Evolutionary conservation across 2,113 vertebrate genomes (phyloP), one percentile per base, ranked within the genome.

Genomic region (Anolis carolinensis): DNA sequence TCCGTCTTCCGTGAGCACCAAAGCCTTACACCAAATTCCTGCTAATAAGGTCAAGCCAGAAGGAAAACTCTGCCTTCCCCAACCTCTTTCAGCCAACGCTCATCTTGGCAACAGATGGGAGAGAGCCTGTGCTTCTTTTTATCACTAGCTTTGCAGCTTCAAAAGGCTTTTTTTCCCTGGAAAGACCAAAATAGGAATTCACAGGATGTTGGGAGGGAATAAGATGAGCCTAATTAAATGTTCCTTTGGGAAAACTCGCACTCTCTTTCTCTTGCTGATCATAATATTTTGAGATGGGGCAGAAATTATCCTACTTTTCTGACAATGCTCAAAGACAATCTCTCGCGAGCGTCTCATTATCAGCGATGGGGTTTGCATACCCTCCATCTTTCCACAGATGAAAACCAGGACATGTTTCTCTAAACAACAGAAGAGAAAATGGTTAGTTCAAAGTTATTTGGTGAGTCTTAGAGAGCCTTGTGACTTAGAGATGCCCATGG

Each of bases 51-150:
- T 44, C 34, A 44, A 27, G 48, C 67, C 68, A 25, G 6, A 59
- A 36, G 27, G n/a, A 55, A 2, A 59, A 50, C 27, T 27, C 72
- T 59, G 44, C 18, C 82, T 13, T n/a, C 4, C 71, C 36, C 5
- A 27, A 36, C 70, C n/a, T 7, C 1, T 18, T 44, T 50, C 21
- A 10, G 59, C 32, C 70, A 67, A 59, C 50, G 25, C 25, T 52
- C 78, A 86, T 86, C 85, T 86, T 86, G 85, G 70, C 55, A 86
- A 74, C 78, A 81, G 85, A 86, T 86, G 85, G 78, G 39, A 25
- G 48, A 20, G 23, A 25, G 83, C 79, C 70, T 6, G 50, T 9
- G n/a, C 48, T 65, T 23, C 71, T 73, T 80, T 79, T 81, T 74
- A 86, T 86, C 85, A 34, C 85, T 75, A 48, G 78, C 78, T 21